Evolutionary conservation across 1,140 invertebrate species (phyloP), one percentile per base, ranked within the genome.

Genomic region (Drosophila navojoa): DNA sequence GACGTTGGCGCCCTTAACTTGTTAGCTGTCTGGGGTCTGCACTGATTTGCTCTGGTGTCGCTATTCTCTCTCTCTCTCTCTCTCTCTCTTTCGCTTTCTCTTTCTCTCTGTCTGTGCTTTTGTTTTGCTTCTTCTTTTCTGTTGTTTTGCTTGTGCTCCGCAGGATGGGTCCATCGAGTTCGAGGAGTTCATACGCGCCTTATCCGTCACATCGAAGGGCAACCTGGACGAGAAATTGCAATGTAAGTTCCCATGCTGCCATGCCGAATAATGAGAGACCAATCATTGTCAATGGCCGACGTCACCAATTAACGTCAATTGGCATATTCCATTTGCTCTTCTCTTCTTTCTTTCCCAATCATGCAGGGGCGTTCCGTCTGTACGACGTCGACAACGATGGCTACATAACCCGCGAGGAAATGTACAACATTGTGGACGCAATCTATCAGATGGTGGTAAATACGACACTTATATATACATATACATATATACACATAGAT

Each of bases 391-490:
- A 99, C 93, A 98, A 99, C 92, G 98, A 99, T 92, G 98, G 98
- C 1, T 99, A 97, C 92, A 99, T 99, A 89, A 99, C 98, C 7
- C 94, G 98, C 64, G 97, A 98, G 70, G 98, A 99, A 93, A 99
- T 99, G 98, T 98, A 99, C 91, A 98, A 98, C 92, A 99, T 99
- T 90, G 98, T 99, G 10, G 98, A 99, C 92, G 98, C 98, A 63
- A 99, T 99, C 90, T 99, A 99, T 93, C 97, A 99, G 93, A 99
- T 99, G 98, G 98, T 99, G 94, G 97, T 98, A 94, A 94, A 97
- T 95, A 47, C 19, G 40, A 38, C 11, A n/a, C 6, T 3, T 16
- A 3, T 27, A 25, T 11, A 35, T 38, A 38, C 11, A 13, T 7
- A 38, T 3, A 38, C 11, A 11, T 38, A 38, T 11, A 32, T 32